Evolutionary conservation across 2,888 invertebrate species (phyloP).

Genomic region (Nomada lathburiana): DNA sequence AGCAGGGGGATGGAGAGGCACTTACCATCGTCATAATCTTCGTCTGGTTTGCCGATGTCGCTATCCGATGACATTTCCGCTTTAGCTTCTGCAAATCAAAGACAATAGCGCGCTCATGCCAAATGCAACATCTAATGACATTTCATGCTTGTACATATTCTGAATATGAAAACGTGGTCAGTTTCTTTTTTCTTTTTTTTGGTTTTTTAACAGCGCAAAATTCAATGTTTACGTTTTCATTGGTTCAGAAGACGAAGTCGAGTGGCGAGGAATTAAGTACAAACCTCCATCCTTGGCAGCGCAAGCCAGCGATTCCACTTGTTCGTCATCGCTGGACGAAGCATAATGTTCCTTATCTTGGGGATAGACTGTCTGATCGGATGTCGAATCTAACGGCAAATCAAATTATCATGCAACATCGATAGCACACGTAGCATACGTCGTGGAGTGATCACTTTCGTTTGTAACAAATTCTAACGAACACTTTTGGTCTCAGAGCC

Average conservation of each 20-base stretch:
- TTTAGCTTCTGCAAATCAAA: constrained; percentile 80
- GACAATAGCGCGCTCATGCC: constrained; percentile 70
- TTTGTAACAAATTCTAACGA: no score
- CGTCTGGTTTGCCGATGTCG: constrained; percentile 78
- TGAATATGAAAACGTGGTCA: neutral
- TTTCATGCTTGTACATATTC: neutral
- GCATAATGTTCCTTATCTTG: constrained; percentile 78
- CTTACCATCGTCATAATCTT: constrained; percentile 79
- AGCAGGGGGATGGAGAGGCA: constrained; percentile 14
- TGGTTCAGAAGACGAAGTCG: neutral
- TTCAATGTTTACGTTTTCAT: neutral
- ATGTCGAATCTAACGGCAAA: constrained; percentile 86
- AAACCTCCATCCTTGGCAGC: constrained; percentile 86
- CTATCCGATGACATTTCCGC: constrained; percentile 82
- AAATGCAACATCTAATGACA: constrained; percentile 60
- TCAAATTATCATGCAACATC: constrained; percentile 75
- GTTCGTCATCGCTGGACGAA: constrained; percentile 83
- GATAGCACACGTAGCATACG: constrained; percentile 1
- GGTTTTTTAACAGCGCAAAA: neutral
- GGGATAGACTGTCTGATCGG: constrained; percentile 88
- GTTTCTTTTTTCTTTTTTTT: no score
- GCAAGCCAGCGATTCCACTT: constrained; percentile 78
- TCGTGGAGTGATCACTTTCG: no score
- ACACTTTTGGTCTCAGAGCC: neutral
- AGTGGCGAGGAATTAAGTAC: constrained; percentile 24